Conservation (phyloP, 2,888 invertebrate genomes). For the Iphiclides podalirius region DNA sequence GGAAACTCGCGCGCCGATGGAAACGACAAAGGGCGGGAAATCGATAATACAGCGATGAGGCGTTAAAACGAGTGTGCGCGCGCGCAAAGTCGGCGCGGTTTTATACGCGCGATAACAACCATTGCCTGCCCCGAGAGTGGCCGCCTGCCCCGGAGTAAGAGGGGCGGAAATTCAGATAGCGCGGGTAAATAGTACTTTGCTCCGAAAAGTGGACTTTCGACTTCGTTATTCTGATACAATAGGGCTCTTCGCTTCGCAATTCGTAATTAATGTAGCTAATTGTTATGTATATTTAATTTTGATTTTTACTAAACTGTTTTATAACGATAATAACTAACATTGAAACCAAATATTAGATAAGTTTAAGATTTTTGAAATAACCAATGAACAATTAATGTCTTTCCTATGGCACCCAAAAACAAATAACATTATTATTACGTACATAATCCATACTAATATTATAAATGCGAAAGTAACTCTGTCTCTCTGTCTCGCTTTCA, state of each 20-base stretch:
- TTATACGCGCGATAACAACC: conserved; percentile 64
- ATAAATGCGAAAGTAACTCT: no score
- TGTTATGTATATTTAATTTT: no score
- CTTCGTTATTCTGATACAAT: conserved; percentile 12
- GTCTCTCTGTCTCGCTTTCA: no score
- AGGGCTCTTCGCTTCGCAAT: neutral
- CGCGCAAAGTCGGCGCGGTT: conserved; percentile 58
- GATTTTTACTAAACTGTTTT: no score
- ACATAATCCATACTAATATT: no score
- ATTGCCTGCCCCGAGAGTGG: conserved; percentile 34
- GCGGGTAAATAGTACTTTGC: conserved; percentile 21
- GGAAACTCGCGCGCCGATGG: conserved; percentile 58
- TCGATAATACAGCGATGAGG: conserved; percentile 58
- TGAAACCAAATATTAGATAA: no score
- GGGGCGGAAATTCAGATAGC: conserved; percentile 33
- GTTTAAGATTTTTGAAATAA: no score
- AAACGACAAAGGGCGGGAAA: conserved; percentile 56
- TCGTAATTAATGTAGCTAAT: no score
- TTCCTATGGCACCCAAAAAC: no score
- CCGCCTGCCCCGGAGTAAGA: conserved; percentile 31
- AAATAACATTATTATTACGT: no score
- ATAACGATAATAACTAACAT: no score
- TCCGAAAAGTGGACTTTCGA: conserved; percentile 20
- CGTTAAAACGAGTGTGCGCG: conserved; percentile 68
- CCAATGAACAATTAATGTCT: no score